phyloP scores from a whole-genome alignment of 2,888 invertebrate species.

The Autographa pulchrina region DNA sequence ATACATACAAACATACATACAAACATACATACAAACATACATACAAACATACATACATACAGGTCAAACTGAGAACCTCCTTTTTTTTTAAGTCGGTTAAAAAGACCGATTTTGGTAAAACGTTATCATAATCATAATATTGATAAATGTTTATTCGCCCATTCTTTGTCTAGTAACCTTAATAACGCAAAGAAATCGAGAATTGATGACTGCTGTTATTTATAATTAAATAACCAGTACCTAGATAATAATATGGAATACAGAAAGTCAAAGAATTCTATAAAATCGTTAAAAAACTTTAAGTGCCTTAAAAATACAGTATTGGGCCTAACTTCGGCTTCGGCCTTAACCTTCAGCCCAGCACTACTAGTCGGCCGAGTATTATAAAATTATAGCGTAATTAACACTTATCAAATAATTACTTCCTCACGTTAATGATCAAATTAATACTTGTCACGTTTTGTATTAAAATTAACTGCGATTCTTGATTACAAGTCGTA shows the following conservation, averaged over 20 bases:
- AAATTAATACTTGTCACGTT: not conserved
- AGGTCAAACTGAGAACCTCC: no score
- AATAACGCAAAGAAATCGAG: no score
- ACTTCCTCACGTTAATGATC: constrained; percentile 7
- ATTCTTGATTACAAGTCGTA: not conserved
- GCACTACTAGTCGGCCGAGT: constrained; percentile 8
- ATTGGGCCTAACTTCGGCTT: constrained; percentile 8
- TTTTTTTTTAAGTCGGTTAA: no score
- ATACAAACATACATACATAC: no score
- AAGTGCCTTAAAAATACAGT: not conserved
- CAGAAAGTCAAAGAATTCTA: no score
- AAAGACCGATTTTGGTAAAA: not conserved
- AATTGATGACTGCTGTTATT: no score
- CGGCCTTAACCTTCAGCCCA: not conserved
- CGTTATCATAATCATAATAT: not conserved
- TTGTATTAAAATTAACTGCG: not conserved
- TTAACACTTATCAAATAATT: constrained; percentile 50
- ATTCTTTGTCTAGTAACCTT: no score
- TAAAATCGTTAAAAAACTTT: not conserved
- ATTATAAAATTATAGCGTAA: constrained; percentile 12
- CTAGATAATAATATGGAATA: no score
- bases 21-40: no score
- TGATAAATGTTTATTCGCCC: not conserved
- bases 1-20: no score
- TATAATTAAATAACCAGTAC: no score